Percentiles rank a stretch among this genome's conserved stretches.
Evolutionary conservation across 64 coral and sea anemone genomes (phyloP).

Genomic region (Stichodactyla helianthus): DNA sequence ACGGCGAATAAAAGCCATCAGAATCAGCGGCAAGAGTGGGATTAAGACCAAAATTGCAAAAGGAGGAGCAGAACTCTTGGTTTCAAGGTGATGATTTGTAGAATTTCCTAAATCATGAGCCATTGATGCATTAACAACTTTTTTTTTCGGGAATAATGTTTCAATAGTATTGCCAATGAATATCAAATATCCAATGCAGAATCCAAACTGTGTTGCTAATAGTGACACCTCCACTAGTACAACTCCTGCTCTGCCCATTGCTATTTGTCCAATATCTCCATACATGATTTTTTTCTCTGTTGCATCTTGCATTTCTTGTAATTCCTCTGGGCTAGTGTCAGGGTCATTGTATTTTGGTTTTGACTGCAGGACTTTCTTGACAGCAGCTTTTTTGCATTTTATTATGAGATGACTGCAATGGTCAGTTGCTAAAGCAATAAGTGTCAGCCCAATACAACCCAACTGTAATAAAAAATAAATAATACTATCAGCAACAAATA

Average conservation of each 20-base stretch:
- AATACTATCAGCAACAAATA: not conserved
- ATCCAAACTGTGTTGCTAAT: conserved; percentile 64
- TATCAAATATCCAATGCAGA: conserved; percentile 92
- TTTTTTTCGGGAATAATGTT: conserved; percentile 46
- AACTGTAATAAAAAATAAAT: conserved; percentile 30
- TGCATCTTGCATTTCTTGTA: conserved; percentile 39
- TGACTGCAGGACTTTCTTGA: conserved; percentile 53
- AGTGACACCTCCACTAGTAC: conserved; percentile 67
- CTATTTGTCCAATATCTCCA: conserved; percentile 74
- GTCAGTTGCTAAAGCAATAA: conserved; percentile 69
- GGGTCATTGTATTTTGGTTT: conserved; percentile 43
- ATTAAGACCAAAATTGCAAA: conserved; percentile 65
- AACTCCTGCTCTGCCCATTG: conserved; percentile 67
- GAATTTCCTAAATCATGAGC: not conserved
- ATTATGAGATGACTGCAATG: conserved; percentile 86
- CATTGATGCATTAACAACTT: not conserved
- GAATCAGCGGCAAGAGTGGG: conserved; percentile 60
- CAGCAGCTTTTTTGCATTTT: conserved; percentile 86
- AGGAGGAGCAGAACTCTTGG: conserved; percentile 19
- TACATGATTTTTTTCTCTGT: conserved; percentile 76
- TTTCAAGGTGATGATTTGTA: not conserved
- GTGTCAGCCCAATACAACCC: conserved; percentile 49
- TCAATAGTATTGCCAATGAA: conserved; percentile 78
- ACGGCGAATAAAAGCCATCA: conserved; percentile 86
- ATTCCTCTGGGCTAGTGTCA: conserved; percentile 30